phyloP scores from a whole-genome alignment of 2,113 vertebrate species.

The Hemiprocne comata region DNA sequence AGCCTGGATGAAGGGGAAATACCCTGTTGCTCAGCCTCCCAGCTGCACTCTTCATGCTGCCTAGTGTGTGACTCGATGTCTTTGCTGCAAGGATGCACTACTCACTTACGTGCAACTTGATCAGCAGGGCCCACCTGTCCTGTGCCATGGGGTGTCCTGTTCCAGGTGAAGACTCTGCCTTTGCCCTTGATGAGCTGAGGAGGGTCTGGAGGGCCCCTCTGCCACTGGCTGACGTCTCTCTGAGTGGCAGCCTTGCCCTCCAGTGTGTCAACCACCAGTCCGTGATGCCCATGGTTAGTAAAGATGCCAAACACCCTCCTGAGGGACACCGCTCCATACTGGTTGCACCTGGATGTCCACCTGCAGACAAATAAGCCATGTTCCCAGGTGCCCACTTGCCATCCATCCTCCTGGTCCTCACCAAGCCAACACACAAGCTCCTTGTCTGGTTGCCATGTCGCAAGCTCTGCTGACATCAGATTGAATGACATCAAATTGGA shows the following conservation, averaged over 20 bases:
- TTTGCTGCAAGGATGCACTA: not conserved
- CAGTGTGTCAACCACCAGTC: not conserved
- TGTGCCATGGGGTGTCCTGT: not conserved
- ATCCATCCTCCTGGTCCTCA: rapidly evolving
- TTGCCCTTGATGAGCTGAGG: not conserved
- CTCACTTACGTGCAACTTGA: no score
- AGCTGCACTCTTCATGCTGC: not conserved
- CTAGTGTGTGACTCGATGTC: not conserved
- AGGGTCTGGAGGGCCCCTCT: not conserved
- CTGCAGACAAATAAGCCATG: not conserved
- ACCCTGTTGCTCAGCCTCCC: not conserved
- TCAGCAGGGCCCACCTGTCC: not conserved
- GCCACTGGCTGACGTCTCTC: rapidly evolving
- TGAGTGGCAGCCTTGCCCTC: not conserved
- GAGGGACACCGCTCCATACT: rapidly evolving
- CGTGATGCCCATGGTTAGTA: no score
- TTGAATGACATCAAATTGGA: not conserved
- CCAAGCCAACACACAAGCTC: not conserved
- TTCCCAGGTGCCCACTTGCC: not conserved
- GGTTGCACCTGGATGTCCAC: not conserved
- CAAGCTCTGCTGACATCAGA: not conserved
- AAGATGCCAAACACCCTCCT: not conserved
- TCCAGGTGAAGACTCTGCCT: no score
- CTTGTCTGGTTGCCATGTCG: rapidly evolving
- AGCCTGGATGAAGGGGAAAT: not conserved